A percentile compares a stretch with the other conserved stretches of the same genome.
Conservation (phyloP, 2,888 invertebrate genomes). For the Podabrus alpinus region DNA sequence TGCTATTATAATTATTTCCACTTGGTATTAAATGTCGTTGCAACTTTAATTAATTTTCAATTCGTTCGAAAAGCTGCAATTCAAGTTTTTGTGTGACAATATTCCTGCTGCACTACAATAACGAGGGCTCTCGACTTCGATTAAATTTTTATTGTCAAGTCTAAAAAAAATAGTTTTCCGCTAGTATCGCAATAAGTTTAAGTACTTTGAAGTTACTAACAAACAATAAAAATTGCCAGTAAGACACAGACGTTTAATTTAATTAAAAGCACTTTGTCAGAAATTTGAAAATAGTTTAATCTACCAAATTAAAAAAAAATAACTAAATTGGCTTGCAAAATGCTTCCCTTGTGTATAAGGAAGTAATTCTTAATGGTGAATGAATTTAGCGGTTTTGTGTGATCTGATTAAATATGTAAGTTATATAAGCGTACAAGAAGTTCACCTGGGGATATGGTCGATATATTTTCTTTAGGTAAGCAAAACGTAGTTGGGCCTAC, state of each 20-base stretch:
- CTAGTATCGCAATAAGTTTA: background rate
- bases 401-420: slow-evolving; percentile 35
- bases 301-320: too few relatives aligned
- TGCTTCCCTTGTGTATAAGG: background rate
- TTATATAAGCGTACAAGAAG: slow-evolving; percentile 15
- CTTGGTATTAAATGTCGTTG: background rate
- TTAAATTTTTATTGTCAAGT: background rate
- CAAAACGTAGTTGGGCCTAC: slow-evolving; percentile 24
- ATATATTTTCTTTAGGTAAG: slow-evolving; percentile 22
- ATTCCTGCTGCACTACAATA: background rate
- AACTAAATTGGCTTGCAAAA: too few relatives aligned
- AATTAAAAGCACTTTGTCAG: background rate
- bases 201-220: background rate
- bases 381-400: slow-evolving; percentile 17
- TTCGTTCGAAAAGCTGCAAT: background rate
- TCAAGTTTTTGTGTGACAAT: background rate
- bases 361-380: slow-evolving; percentile 30
- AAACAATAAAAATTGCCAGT: background rate
- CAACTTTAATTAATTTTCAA: background rate
- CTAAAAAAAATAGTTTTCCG: background rate
- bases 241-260: background rate
- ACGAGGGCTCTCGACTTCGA: background rate
- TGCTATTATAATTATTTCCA: too few relatives aligned
- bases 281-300: background rate
- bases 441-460: slow-evolving; percentile 38